Base-by-base conservation (phyloP, 30 jellyfish, hydroid and myxozoan genomes). In the Aurelia sp. region DNA sequence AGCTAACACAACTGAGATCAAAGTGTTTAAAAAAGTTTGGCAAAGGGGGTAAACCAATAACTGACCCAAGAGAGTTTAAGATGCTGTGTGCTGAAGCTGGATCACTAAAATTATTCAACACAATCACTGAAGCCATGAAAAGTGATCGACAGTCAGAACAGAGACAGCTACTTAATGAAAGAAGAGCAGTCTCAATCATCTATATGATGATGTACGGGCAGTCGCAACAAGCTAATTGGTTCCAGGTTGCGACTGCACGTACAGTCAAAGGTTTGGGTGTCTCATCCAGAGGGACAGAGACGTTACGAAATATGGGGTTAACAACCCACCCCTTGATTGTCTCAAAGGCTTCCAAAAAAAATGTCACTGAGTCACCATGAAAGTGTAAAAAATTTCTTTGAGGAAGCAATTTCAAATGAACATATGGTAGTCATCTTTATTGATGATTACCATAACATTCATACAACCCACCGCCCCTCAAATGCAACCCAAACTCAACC, bases 211-310 rank as follows among this genome's bases (percentile, higher is more conserved):
- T 76, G 27, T 76, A 20, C 33, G 87, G 87, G 33, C 87, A 76
- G 62, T 51, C 76, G 58, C 87, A 76, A 58, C 23, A 61, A 61
- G 74, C 87, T 8, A 53, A 53, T 58, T 76, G 80, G 80, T 61
- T 76, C 58, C 87, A 55, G 58, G 62, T 20, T 19, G 76, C 87
- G 21, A 69, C 63, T 37, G 80, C 80, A 35, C 8, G 22, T 23
- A 13, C 23, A 30, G 48, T 73, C 37, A 19, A 27, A 47, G 69
- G 85, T 31, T 47, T 55, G 27, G 85, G 85, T 18, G 85, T 55
- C 66, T 19, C 62, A 21, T 19, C 59, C 17, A 61, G 20, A 35
- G 75, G 87, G 37, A 58, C 11, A n/a, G 61, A 61, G 57, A 51
- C 47, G n/a, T 50, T 76, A 18, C 61, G 58, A 15, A 76, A 51